Percentiles rank a stretch among this genome's conserved stretches.
These are phyloP conservation scores for Bambusicola thoracicus DNA, from an alignment of 2,113 vertebrate genomes.

Conservation along the genomic window DNA sequence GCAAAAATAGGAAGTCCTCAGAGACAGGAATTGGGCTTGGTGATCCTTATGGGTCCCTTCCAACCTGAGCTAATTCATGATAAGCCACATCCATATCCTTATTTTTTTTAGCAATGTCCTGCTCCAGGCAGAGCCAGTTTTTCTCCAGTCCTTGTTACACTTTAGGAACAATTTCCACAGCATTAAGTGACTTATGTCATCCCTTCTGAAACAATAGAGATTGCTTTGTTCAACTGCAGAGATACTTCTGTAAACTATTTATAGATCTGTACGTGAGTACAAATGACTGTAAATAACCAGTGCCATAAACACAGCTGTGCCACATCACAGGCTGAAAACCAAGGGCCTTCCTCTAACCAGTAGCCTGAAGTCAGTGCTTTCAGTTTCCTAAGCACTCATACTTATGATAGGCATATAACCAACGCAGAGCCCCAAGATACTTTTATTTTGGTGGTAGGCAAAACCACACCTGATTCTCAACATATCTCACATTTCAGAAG, in stretches of 20 bases:
- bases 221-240: neutral
- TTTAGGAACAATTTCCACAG: neutral
- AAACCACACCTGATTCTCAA: neutral
- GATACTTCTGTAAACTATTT: slow-evolving; percentile 32
- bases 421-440: neutral
- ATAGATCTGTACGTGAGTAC: neutral
- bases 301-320: slow-evolving; percentile 16
- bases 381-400: neutral
- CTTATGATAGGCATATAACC: neutral
- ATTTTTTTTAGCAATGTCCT: neutral
- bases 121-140: neutral
- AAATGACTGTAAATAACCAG: slow-evolving; percentile 27
- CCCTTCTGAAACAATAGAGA: neutral
- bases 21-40: neutral
- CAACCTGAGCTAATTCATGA: no score
- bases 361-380: neutral
- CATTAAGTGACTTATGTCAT: neutral
- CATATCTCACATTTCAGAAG: neutral
- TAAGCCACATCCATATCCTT: neutral
- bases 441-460: neutral
- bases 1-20: neutral
- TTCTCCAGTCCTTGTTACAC: neutral
- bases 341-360: neutral
- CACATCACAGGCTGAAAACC: neutral
- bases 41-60: no score